phyloP scores from a whole-genome alignment of 2,888 invertebrate genomes.

The Pinctada fucata region DNA sequence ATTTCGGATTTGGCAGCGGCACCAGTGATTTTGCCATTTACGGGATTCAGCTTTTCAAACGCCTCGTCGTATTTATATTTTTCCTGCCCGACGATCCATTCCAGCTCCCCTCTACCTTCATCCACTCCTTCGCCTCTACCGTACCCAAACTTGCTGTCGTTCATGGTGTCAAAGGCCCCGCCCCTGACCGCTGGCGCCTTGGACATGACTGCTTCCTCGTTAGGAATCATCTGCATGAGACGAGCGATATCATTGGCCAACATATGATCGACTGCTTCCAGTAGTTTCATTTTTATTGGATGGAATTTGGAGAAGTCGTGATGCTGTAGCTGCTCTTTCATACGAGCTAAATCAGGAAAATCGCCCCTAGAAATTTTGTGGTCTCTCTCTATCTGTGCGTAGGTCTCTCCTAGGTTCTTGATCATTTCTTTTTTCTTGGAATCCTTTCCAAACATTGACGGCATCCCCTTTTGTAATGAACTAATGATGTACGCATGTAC shows the following conservation, averaged over 20 bases:
- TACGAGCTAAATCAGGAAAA: slow-evolving; percentile 97
- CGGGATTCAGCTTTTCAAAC: slow-evolving; percentile 81
- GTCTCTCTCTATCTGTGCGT: slow-evolving; percentile 91
- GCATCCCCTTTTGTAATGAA: slow-evolving; percentile 96
- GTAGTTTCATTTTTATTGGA: slow-evolving; percentile 89
- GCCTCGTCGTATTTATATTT: slow-evolving; percentile 90
- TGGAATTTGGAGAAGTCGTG: slow-evolving; percentile 95
- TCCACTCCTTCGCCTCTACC: slow-evolving; percentile 89
- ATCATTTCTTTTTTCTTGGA: slow-evolving; percentile 98
- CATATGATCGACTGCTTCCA: slow-evolving; percentile 97
- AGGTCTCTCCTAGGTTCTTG: slow-evolving; percentile 91
- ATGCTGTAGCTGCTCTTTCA: slow-evolving; percentile 83
- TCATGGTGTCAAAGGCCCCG: slow-evolving; percentile 93
- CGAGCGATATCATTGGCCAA: slow-evolving; percentile 95
- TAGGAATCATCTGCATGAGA: slow-evolving; percentile 97
- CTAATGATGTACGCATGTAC: slow-evolving; percentile 99
- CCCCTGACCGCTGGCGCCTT: slow-evolving; percentile 80
- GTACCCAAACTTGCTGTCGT: slow-evolving; percentile 74
- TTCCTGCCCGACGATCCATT: slow-evolving; percentile 97
- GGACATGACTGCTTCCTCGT: slow-evolving; percentile 84
- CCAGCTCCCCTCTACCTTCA: slow-evolving; percentile 94
- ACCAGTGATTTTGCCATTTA: slow-evolving; percentile 93
- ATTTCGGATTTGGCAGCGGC: slow-evolving; percentile 95
- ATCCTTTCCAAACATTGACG: slow-evolving; percentile 96
- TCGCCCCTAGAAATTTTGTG: slow-evolving; percentile 96